Evolutionary conservation across 2,113 vertebrate species (phyloP), one percentile per base, ranked within the genome.

Genomic region (Leuciscus idus): DNA sequence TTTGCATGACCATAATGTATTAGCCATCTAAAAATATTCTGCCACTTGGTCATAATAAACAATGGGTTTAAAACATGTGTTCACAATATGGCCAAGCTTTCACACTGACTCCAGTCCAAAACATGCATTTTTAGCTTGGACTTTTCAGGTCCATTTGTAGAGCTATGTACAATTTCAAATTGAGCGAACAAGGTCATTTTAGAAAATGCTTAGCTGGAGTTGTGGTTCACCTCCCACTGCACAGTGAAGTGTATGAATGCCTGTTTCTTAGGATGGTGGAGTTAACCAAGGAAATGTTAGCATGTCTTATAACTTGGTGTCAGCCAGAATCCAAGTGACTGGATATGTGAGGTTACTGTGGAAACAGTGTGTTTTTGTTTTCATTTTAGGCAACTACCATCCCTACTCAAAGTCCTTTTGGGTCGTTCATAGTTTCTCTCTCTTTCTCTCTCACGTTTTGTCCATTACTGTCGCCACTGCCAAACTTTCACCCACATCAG

Each of bases 371-470:
- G 77, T 76, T 85, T 88, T 88, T 75, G 50, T 77, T 85, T 81
- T 85, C 50, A 70, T 23, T 66, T 85, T 48, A 61, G 23, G 26
- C 81, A 4, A 83, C 33, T 4, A 10, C 46, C 3, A 0, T 62
- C 70, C 12, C 28, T n/a, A 64, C 52, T 50, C 62, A 57, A 61
- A 59, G 39, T 77, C 62, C 28, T 52, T 52, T 78, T 19, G 30
- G 62, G 23, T 52, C 61, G 23, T 83, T 48, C 59, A 50, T 92
- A 91, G 90, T 90, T 84, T 39, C 87, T 88, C 87, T 86, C 88
- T 90, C 48, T 90, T 83, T 30, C 88, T 86, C 87, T 85, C 88
- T 90, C 61, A 43, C 5, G 26, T 90, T 89, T 89, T 90, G 89
- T 91, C 90, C 92, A 48, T 28, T 75, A 48, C 23, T 1, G 23